A percentile compares a stretch with the other conserved stretches of the same genome.
These are phyloP conservation scores for Lumbricus terrestris DNA, from an alignment of 2,888 invertebrate species.

Conservation along the genomic window DNA sequence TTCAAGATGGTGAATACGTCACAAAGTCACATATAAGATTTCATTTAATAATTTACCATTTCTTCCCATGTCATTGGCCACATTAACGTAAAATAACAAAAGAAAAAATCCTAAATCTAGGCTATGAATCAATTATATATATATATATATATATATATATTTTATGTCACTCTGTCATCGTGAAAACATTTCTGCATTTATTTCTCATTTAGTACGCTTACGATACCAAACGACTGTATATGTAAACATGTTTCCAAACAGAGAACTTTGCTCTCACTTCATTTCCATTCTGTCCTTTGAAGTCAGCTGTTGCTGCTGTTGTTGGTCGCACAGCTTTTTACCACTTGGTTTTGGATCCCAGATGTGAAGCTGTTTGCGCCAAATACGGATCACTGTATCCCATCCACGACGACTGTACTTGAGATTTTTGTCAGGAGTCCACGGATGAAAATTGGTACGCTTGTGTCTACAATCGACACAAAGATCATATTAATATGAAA, in stretches of 20 bases:
- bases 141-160: too few species aligned
- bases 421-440: constrained; percentile 81
- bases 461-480: constrained; percentile 55
- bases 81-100: too few species aligned
- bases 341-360: constrained; percentile 43
- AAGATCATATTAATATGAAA: constrained; percentile 68
- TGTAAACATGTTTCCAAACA: neutral
- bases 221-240: neutral
- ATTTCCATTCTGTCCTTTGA: neutral
- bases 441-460: constrained; percentile 74
- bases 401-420: constrained; percentile 90
- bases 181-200: too few species aligned
- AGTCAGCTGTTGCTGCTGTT: too few species aligned
- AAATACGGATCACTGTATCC: constrained; percentile 83
- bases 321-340: neutral
- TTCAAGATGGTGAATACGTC: too few species aligned
- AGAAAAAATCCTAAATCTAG: too few species aligned
- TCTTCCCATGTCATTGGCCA: too few species aligned
- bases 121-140: too few species aligned
- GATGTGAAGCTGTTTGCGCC: constrained; percentile 78
- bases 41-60: too few species aligned
- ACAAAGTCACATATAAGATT: too few species aligned
- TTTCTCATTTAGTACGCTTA: too few species aligned
- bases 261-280: neutral
- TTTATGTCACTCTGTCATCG: too few species aligned